A percentile compares a stretch with the other conserved stretches of the same genome.
These are phyloP conservation scores for Muscina levida DNA, from an alignment of 2,888 invertebrate genomes.

Conservation along the genomic window DNA sequence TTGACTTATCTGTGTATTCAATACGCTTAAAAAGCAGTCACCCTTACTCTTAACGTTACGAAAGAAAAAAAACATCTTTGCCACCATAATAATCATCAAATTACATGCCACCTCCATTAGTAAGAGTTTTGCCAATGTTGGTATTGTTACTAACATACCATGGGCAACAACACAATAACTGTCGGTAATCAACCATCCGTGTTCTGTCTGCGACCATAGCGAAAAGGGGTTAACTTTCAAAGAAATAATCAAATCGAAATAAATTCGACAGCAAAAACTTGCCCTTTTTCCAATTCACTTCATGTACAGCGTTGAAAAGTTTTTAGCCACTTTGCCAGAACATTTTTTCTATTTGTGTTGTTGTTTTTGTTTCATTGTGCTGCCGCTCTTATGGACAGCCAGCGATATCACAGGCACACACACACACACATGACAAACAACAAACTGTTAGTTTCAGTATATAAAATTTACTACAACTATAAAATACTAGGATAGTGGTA, in stretches of 20 bases:
- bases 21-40: too few relatives aligned
- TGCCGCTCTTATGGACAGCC: background rate
- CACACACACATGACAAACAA: too few relatives aligned
- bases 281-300: background rate
- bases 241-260: slow-evolving; percentile 9
- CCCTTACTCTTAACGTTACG: too few relatives aligned
- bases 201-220: too few relatives aligned
- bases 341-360: background rate
- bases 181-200: background rate
- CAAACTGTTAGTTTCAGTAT: background rate
- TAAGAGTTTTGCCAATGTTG: too few relatives aligned
- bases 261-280: background rate
- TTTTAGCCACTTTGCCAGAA: background rate
- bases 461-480: background rate
- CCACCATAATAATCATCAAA: too few relatives aligned
- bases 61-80: too few relatives aligned
- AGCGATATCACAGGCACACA: background rate
- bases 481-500: background rate
- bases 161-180: too few relatives aligned
- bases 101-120: too few relatives aligned
- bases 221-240: background rate
- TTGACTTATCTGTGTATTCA: too few relatives aligned
- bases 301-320: background rate
- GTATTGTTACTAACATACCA: too few relatives aligned
- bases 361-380: too few relatives aligned